These are phyloP conservation scores for Drepana arcuata DNA, from an alignment of 1,140 invertebrate species.

Conservation along the genomic window DNA sequence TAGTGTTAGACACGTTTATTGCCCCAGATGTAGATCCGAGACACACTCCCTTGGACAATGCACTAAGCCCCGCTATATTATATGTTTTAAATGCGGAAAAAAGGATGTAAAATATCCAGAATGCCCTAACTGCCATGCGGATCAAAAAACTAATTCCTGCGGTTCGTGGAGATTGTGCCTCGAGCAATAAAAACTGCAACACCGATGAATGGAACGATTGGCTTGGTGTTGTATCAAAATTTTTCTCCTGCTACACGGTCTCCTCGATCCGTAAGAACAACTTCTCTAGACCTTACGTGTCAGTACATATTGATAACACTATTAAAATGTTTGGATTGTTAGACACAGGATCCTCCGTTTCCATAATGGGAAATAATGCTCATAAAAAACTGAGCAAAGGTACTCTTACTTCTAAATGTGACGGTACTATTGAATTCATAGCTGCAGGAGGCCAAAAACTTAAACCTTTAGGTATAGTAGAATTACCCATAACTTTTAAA, in stretches of 20 bases:
- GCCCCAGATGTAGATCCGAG: neutral
- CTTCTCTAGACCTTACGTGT: constrained; percentile 4
- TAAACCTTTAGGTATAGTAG: neutral
- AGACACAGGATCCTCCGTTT: constrained; percentile 15
- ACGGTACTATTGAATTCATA: neutral
- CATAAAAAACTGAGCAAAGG: neutral
- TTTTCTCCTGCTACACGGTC: constrained; percentile 3
- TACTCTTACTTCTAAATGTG: neutral
- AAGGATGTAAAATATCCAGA: too few species aligned
- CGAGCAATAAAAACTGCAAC: too few species aligned
- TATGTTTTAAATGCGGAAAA: too few species aligned
- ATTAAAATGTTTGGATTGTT: constrained; percentile 6
- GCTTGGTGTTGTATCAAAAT: constrained; percentile 1
- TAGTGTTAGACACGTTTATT: neutral
- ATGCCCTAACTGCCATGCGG: too few species aligned
- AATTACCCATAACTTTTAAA: constrained; percentile 3
- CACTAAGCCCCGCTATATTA: too few species aligned
- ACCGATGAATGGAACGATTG: constrained; percentile 12
- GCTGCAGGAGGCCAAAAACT: constrained; percentile 3
- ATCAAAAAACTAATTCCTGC: too few species aligned
- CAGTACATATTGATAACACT: constrained; percentile 4
- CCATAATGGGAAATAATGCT: constrained; percentile 14
- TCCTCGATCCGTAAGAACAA: constrained; percentile 9
- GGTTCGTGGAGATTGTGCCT: too few species aligned
- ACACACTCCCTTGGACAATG: too few species aligned